Evolutionary conservation across 30 jellyfish, hydroid and myxozoan genomes (phyloP), one percentile per base, ranked within the genome.

Genomic region (Chironex yamaguchii): DNA sequence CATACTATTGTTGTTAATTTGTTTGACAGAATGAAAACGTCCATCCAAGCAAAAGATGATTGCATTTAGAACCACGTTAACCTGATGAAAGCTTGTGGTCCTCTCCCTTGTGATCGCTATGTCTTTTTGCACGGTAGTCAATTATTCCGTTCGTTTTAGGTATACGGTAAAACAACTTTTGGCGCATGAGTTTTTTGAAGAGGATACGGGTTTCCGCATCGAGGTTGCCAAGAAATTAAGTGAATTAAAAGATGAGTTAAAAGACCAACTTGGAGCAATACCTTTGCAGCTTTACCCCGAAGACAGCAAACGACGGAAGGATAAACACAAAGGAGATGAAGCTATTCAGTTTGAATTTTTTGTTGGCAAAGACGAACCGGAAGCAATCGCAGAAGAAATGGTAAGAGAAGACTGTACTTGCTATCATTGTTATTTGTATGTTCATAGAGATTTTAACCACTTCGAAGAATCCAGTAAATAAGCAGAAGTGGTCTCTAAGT

Each of bases 321-420:
- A 89, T 71, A 74, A 90, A 54, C 99, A 95, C 74, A 95, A 96
- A 48, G 97, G 96, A 29, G 99, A 95, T 81, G 99, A 95, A 67
- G 99, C 97, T 0, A 95, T 95, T 53, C 94, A 92, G 24, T 95
- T 95, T 66, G 99, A 95, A 48, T 95, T 82, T 49, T 63, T 84
- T 33, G 92, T 89, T 20, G 96, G 94, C 1, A 96, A 95, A 49
- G 99, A 95, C 80, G 97, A 83, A n/a, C 99, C 99, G 0, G 97
- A 89, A 36, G 85, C 79, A 34, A 84, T 95, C 35, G 99, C 97
- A 35, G 85, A 71, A 36, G 99, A 95, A 90, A 95, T 95, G 99
- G 99, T 95, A 74, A 50, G 91, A 12, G 35, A 25, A 68, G 14
- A 6, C 4, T 62, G 31, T 20, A n/a, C n/a, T n/a, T n/a, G n/a